Conservation (phyloP, 35 echinoderm and acorn worm species). For the Ptychodera flava region DNA sequence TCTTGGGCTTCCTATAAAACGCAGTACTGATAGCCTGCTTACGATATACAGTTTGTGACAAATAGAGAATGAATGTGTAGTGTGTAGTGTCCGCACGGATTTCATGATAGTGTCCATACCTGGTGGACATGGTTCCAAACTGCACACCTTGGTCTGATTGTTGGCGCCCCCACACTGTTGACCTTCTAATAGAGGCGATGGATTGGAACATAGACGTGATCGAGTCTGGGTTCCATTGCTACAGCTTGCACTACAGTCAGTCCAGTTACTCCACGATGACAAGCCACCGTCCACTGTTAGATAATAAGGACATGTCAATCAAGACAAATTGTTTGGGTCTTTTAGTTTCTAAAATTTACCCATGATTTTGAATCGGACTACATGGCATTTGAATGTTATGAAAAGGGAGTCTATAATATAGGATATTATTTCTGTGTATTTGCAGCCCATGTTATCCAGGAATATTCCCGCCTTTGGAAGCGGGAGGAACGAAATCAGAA, state of each 20-base stretch:
- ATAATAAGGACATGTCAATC: neutral
- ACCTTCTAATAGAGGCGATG: conserved; percentile 47
- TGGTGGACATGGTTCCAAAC: neutral
- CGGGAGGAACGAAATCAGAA: too few relatives aligned
- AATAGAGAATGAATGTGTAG: too few relatives aligned
- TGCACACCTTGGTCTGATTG: conserved; percentile 44
- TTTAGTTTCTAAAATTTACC: neutral
- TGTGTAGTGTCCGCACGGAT: too few relatives aligned
- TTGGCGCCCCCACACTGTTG: conserved; percentile 37
- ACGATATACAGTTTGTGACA: too few relatives aligned
- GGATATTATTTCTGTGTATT: neutral
- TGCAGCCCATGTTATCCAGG: too few relatives aligned
- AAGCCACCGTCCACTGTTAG: conserved; percentile 57
- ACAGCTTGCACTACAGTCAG: conserved; percentile 47
- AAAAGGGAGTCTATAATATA: neutral
- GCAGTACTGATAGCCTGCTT: too few relatives aligned
- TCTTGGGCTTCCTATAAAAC: too few relatives aligned
- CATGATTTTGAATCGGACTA: neutral
- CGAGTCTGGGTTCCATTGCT: conserved; percentile 43
- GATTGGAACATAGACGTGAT: conserved; percentile 54
- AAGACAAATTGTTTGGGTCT: neutral
- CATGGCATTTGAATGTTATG: neutral
- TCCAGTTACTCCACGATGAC: conserved; percentile 63
- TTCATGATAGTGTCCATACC: too few relatives aligned
- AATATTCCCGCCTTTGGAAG: too few relatives aligned